phyloP scores from a whole-genome alignment of 2,888 invertebrate species.

The Xylophagus ater region DNA sequence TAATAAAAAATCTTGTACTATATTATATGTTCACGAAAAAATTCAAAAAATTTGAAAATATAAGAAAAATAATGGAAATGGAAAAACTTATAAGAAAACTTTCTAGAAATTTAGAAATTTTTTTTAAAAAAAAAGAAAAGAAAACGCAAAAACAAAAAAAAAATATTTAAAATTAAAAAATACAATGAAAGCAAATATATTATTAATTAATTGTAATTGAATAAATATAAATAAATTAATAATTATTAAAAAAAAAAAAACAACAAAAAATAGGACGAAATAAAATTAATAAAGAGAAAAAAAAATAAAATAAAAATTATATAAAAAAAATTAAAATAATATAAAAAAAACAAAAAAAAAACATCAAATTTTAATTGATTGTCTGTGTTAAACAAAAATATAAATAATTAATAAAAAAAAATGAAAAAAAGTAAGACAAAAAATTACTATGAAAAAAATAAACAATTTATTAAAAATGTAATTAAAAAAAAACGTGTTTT shows the following conservation, averaged over 20 bases:
- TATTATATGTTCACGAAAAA: too few relatives aligned
- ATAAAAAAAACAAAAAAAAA: constrained; percentile 15
- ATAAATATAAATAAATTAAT: constrained; percentile 9
- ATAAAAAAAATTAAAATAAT: constrained; percentile 11
- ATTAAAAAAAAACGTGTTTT: too few relatives aligned
- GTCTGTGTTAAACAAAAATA: constrained; percentile 20
- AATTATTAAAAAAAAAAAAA: constrained; percentile 7
- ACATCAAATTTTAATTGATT: constrained; percentile 20
- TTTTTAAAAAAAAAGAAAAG: constrained; percentile 16
- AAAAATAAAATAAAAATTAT: constrained; percentile 12
- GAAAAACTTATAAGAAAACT: too few relatives aligned
- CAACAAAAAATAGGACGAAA: constrained; percentile 12
- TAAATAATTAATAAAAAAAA: constrained; percentile 2
- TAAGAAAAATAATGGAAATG: constrained; percentile 13
- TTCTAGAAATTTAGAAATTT: too few relatives aligned
- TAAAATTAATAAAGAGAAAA: constrained; percentile 15
- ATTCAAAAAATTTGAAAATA: constrained; percentile 4
- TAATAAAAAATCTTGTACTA: too few relatives aligned
- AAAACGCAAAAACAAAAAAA: constrained; percentile 14
- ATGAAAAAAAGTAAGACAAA: neutral
- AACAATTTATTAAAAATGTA: neutral
- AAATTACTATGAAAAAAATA: neutral
- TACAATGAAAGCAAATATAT: constrained; percentile 13
- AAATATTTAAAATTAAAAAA: constrained; percentile 9
- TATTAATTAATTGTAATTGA: constrained; percentile 14